A percentile compares a stretch with the other conserved stretches of the same genome.
Conservation (phyloP, 2,113 vertebrate genomes). For the Peucedramus taeniatus region DNA sequence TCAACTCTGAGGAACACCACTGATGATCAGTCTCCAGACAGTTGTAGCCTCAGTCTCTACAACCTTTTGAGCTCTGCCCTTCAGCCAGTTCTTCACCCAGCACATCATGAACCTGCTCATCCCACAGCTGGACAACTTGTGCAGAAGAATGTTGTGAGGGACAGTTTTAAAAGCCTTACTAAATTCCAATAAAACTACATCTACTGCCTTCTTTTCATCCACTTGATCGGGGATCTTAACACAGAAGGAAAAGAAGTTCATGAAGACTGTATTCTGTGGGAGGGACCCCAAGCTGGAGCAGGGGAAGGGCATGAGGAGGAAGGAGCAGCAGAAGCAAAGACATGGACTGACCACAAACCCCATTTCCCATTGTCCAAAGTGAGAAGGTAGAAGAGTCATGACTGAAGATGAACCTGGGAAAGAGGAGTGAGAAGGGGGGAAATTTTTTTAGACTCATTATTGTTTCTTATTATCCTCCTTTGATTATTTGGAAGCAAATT, state of each 20-base stretch:
- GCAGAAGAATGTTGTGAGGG: background rate
- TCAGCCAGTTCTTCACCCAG: background rate
- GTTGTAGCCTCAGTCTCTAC: background rate
- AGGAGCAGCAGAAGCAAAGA: background rate
- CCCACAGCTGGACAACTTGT: background rate
- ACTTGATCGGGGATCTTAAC: fast-evolving
- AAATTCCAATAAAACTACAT: background rate
- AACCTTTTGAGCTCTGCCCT: background rate
- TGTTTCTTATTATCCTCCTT: background rate
- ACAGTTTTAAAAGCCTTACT: background rate
- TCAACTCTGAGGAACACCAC: background rate
- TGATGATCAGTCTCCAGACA: background rate
- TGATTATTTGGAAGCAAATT: background rate
- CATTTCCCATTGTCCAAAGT: background rate
- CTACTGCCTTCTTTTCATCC: background rate
- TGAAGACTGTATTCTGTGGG: background rate
- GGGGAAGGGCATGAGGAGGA: background rate
- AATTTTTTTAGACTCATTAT: background rate
- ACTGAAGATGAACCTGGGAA: background rate
- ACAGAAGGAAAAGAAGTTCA: background rate
- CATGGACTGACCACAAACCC: fast-evolving
- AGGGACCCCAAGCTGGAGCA: background rate
- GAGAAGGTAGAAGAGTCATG: background rate
- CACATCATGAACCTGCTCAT: background rate
- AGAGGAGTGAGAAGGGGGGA: fast-evolving